A percentile compares a stretch with the other conserved stretches of the same genome.
These are phyloP conservation scores for Embiotoca jacksoni DNA, from an alignment of 2,113 vertebrate genomes.

Conservation along the genomic window DNA sequence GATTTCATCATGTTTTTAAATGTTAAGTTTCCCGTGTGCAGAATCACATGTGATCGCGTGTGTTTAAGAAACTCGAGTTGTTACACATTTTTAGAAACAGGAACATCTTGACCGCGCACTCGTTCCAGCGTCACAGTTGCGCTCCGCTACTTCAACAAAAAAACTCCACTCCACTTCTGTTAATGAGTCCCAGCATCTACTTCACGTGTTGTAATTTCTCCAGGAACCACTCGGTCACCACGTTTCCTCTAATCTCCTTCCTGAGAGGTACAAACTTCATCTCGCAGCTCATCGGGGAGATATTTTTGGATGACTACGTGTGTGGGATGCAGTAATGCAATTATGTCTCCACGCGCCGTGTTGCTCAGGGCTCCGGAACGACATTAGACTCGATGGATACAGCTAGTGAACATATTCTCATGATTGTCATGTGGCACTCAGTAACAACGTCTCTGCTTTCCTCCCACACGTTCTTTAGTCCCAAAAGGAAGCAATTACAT, in stretches of 20 bases:
- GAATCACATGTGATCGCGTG: too few relatives aligned
- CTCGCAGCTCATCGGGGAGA: slow-evolving; percentile 48
- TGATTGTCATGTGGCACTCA: slow-evolving; percentile 54
- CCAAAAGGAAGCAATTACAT: slow-evolving; percentile 31
- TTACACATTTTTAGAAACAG: too few relatives aligned
- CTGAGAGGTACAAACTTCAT: slow-evolving; percentile 31
- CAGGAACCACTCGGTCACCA: slow-evolving; percentile 43
- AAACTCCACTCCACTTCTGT: neutral
- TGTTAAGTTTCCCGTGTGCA: too few relatives aligned
- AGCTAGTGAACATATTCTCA: slow-evolving; percentile 40
- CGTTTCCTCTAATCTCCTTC: slow-evolving; percentile 38
- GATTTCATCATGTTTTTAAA: too few relatives aligned
- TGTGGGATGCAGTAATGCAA: slow-evolving; percentile 60
- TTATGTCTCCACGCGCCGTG: slow-evolving; percentile 33
- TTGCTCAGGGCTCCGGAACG: slow-evolving; percentile 30
- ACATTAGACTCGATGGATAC: slow-evolving; percentile 58
- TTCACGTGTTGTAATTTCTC: slow-evolving; percentile 33
- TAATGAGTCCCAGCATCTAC: slow-evolving; percentile 8
- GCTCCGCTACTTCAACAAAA: too few relatives aligned
- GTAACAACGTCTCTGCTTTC: slow-evolving; percentile 22
- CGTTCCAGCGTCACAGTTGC: too few relatives aligned
- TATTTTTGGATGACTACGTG: slow-evolving; percentile 52
- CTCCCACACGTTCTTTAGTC: slow-evolving; percentile 30
- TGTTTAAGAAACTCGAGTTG: too few relatives aligned
- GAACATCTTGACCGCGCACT: too few relatives aligned